Base-by-base conservation (phyloP, 2,113 vertebrate genomes). In the Psephotus haematonotus region DNA sequence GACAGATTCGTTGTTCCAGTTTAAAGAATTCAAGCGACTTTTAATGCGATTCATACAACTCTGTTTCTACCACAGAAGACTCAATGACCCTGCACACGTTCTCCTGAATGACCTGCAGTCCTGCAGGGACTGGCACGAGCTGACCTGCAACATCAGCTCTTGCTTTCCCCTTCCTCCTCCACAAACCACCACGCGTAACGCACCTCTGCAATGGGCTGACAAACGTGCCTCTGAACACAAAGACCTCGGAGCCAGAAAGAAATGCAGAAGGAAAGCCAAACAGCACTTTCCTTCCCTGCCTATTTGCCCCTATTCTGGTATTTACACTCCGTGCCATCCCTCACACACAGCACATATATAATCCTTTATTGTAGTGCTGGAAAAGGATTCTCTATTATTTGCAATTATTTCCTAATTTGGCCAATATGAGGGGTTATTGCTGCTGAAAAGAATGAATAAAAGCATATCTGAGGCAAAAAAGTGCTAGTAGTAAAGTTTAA, bases 401-500 rank as follows among this genome's bases (percentile, higher is more conserved):
- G 95, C 82, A 97, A 96, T 97, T 97, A 96, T 97, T 96, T 96
- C 87, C 90, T 95, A 97, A 97, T 98, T 95, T 97, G 81, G 91
- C 93, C 97, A 93, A 95, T 97, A 97, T 95, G 85, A 89, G 97
- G 95, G 92, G 93, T 95, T 97, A 94, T 94, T 96, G 96, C 95
- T 96, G 95, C 95, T 95, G 97, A 92, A 87, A 95, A 94, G 94
- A 96, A 96, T 95, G 93, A 97, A 97, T 97, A 97, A 97, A 97
- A 97, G 88, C 72, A 81, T 91, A 97, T 97, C 83, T 93, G 93
- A 93, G 94, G 82, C 53, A 93, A 97, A 95, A 94, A 96, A 98
- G 96, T 91, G 89, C 92, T 93, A 96, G 91, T 81, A 97, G 94
- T 97, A 96, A 97, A 97, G 96, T 96, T 98, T 98, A 94, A 96